Percentiles rank a stretch among this genome's conserved stretches.
Evolutionary conservation across 2,797 vertebrate genomes (phyloP).

Genomic region (Epinephelus coioides): DNA sequence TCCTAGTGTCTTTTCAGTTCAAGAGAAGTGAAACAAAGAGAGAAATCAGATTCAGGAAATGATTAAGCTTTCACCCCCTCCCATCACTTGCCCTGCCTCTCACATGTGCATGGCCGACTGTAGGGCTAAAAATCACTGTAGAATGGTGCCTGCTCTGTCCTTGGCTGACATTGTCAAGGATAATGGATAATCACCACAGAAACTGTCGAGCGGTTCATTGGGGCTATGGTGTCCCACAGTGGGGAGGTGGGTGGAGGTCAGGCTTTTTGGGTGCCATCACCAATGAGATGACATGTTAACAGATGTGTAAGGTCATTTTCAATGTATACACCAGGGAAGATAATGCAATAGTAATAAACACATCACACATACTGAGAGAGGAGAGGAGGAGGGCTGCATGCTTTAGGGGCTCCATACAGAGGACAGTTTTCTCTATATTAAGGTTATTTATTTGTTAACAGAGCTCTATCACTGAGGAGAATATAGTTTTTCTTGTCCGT

Average conservation of each 20-base stretch:
- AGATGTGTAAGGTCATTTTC: slow-evolving; percentile 84
- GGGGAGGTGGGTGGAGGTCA: slow-evolving; percentile 71
- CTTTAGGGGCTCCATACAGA: slow-evolving; percentile 71
- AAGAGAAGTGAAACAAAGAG: slow-evolving; percentile 39
- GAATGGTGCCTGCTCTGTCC: slow-evolving; percentile 85
- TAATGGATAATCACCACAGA: slow-evolving; percentile 89
- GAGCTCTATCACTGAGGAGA: slow-evolving; percentile 63
- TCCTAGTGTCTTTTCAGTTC: slow-evolving; percentile 68
- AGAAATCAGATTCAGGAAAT: slow-evolving; percentile 61
- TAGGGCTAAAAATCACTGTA: slow-evolving; percentile 86
- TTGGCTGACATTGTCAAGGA: slow-evolving; percentile 90
- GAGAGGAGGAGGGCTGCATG: slow-evolving; percentile 49
- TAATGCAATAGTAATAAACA: slow-evolving; percentile 83
- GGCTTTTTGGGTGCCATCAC: slow-evolving; percentile 78
- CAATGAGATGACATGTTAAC: slow-evolving; percentile 83
- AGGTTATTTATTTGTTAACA: slow-evolving; percentile 78
- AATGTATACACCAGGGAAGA: slow-evolving; percentile 77
- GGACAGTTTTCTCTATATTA: slow-evolving; percentile 74
- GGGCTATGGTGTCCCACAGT: slow-evolving; percentile 70
- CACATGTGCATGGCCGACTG: slow-evolving; percentile 71
- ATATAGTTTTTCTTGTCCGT: slow-evolving; percentile 69
- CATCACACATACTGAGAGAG: slow-evolving; percentile 61
- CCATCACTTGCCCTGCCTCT: slow-evolving; percentile 67
- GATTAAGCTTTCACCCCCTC: slow-evolving; percentile 75
- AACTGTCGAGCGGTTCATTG: slow-evolving; percentile 77